Evolutionary conservation across 2,797 vertebrate species (phyloP), one percentile per base, ranked within the genome.

Genomic region (Semotilus atromaculatus): DNA sequence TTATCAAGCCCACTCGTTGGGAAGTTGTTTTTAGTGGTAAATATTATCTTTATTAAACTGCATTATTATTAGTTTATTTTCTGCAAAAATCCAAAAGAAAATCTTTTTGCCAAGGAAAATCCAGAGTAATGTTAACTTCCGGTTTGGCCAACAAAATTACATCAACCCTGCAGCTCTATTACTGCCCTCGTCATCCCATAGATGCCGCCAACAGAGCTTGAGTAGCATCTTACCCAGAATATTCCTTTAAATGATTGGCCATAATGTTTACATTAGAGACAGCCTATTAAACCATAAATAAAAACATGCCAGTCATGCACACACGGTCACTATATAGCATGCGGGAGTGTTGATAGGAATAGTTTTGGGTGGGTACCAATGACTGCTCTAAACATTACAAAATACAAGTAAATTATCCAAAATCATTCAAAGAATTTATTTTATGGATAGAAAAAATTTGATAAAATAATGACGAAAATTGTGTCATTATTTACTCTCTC

Each of bases 281-380:
- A 45, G n/a, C n/a, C 43, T 9, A 38, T 21, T 40, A 74, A 64
- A 80, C 40, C 77, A 80, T 11, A 34, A 71, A n/a, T 6, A 21
- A 3, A 43, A 81, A 58, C 71, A 75, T 81, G 82, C 74, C 66
- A 90, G 79, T 85, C 71, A 78, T 62, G 87, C 85, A 90, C 79
- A 91, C 36, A 79, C 40, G 31, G 68, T 73, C 86, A 84, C 67
- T 51, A 79, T 76, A 77, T 10, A 74, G 86, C 94, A 94, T 94
- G 93, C 94, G 90, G 81, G 45, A 70, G 73, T 62, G 73, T 21
- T 76, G 66, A 55, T 36, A 73, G 11, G 51, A 55, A 64, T 4
- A 21, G 79, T 85, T 84, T 18, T 13, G 53, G 21, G 21, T 29
- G 58, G 62, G 62, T 36, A 81, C 74, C n/a, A 88, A 73, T 74